A percentile compares a stretch with the other conserved stretches of the same genome.
These are phyloP conservation scores for Lepus timidus DNA, from an alignment of 2,113 vertebrate species.

Conservation along the genomic window DNA sequence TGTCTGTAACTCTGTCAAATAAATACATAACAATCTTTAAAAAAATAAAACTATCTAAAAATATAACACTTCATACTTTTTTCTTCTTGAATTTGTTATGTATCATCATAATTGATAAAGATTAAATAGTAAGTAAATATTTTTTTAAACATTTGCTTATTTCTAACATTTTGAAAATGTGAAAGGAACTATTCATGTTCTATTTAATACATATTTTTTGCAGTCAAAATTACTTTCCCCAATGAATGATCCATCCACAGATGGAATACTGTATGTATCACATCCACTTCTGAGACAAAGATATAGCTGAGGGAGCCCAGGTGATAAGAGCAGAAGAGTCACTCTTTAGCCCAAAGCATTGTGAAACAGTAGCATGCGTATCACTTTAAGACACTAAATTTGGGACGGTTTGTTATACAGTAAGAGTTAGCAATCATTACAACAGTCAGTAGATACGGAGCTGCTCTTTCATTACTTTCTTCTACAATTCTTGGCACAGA, in stretches of 20 bases:
- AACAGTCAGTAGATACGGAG: neutral
- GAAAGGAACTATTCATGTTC: neutral
- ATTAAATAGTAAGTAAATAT: constrained; percentile 15
- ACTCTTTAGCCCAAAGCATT: neutral
- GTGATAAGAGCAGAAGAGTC: neutral
- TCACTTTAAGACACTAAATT: constrained; percentile 19
- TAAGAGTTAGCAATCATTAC: neutral
- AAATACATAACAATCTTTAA: too few relatives aligned
- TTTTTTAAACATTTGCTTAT: constrained; percentile 47
- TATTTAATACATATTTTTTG: constrained; percentile 8
- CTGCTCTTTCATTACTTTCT: neutral
- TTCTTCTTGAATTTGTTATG: constrained; percentile 7
- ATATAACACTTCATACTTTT: neutral
- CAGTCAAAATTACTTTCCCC: constrained; percentile 23
- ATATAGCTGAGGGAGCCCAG: neutral
- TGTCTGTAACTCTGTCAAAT: too few relatives aligned
- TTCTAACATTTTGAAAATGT: neutral
- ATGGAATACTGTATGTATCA: neutral
- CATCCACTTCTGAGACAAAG: constrained; percentile 29
- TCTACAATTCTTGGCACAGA: neutral
- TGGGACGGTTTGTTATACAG: neutral
- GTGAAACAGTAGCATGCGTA: neutral
- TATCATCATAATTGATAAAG: neutral
- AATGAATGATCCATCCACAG: neutral
- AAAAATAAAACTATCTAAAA: neutral